Evolutionary conservation across 2,113 vertebrate species (phyloP).

Genomic region (Neotoma lepida): DNA sequence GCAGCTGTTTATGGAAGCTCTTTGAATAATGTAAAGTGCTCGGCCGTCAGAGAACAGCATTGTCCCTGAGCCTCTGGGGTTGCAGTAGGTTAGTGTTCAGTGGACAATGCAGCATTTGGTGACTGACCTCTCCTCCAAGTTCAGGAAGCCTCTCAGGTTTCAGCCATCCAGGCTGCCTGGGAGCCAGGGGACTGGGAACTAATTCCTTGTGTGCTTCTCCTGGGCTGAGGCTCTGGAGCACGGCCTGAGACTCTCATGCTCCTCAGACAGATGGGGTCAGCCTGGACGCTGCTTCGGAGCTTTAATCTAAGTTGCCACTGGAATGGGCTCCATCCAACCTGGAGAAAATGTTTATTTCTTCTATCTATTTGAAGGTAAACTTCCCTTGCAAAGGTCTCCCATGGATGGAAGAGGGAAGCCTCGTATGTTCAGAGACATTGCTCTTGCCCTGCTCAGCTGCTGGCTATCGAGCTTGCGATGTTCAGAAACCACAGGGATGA

Average conservation of each 20-base stretch:
- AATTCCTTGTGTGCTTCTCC: conserved; percentile 33
- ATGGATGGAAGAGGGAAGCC: not conserved
- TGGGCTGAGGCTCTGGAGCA: not conserved
- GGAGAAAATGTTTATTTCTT: conserved; percentile 54
- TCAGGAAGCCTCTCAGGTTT: conserved; percentile 63
- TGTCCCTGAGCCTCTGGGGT: not conserved
- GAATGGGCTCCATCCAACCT: conserved; percentile 9
- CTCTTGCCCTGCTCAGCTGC: not conserved
- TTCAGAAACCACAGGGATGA: not conserved
- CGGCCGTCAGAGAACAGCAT: not conserved
- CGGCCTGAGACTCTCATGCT: not conserved
- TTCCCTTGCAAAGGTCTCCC: not conserved
- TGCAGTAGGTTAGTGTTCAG: not conserved
- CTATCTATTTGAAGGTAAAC: not conserved
- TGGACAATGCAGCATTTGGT: conserved; percentile 49
- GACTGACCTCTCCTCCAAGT: conserved; percentile 33
- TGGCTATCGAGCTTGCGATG: not conserved
- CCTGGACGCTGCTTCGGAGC: not conserved
- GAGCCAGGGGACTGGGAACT: not conserved
- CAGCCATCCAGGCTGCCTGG: not conserved
- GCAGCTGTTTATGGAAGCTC: not conserved
- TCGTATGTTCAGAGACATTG: conserved; percentile 10
- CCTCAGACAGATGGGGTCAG: not conserved
- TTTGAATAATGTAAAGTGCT: not conserved
- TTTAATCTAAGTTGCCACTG: conserved; percentile 61